These are phyloP conservation scores for Paraplagusia blochii DNA, from an alignment of 2,113 vertebrate genomes.

Conservation along the genomic window DNA sequence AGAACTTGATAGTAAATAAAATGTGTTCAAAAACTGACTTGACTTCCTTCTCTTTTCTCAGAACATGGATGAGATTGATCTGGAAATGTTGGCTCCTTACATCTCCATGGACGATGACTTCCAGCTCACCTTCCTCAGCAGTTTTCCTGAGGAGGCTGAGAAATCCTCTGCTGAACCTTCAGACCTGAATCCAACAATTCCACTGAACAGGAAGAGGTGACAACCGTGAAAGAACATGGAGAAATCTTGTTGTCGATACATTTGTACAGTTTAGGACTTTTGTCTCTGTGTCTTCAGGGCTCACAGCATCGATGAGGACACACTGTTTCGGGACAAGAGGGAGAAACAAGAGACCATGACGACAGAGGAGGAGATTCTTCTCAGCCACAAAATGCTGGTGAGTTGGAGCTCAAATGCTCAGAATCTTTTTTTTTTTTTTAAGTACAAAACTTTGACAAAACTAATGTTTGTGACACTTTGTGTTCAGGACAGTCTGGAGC, in stretches of 20 bases:
- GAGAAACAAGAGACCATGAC: conserved; percentile 37
- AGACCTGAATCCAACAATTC: neutral
- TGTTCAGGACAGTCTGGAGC: conserved; percentile 61
- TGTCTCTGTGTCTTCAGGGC: conserved; percentile 30
- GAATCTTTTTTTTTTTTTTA: neutral
- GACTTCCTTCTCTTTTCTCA: conserved; percentile 12
- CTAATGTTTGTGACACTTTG: neutral
- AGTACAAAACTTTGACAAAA: neutral
- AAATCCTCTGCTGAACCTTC: neutral
- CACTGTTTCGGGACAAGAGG: conserved; percentile 57
- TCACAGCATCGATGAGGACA: conserved; percentile 44
- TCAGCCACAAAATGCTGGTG: conserved; percentile 62
- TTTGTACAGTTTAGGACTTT: neutral
- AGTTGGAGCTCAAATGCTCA: conserved; percentile 1
- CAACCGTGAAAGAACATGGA: too few relatives aligned
- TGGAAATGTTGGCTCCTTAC: conserved; percentile 89
- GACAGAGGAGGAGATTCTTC: conserved; percentile 62
- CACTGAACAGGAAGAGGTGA: conserved; percentile 67
- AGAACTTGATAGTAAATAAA: too few relatives aligned
- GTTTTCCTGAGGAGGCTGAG: conserved; percentile 32
- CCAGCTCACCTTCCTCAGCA: conserved; percentile 77
- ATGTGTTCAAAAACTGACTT: too few relatives aligned
- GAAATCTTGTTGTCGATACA: neutral
- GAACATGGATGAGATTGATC: conserved; percentile 72
- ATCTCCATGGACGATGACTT: conserved; percentile 94